These are phyloP conservation scores for Heteropelma amictum DNA, from an alignment of 2,888 invertebrate genomes.

Conservation along the genomic window DNA sequence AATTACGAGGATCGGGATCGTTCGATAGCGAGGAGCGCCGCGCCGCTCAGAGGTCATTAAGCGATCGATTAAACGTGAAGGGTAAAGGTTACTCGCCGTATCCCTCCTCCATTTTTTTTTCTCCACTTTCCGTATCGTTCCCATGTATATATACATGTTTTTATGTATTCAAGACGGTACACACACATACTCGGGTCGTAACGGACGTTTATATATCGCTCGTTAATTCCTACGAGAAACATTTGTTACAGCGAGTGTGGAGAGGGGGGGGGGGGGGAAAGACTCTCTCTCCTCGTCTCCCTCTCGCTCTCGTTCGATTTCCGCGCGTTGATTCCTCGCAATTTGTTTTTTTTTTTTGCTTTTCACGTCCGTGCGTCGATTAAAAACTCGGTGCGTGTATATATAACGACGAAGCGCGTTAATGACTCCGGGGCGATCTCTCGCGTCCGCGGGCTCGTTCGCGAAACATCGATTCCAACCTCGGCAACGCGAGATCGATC, in stretches of 20 bases:
- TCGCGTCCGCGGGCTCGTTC: conserved; percentile 33
- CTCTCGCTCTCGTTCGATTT: neutral
- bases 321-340: neutral
- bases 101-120: conserved; percentile 3
- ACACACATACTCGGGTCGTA: conserved; percentile 18
- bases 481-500: conserved; percentile 43
- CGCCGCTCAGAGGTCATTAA: conserved; percentile 68
- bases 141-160: neutral
- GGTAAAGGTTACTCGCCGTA: conserved; percentile 67
- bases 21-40: conserved; percentile 64
- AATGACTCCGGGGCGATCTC: conserved; percentile 19
- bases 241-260: conserved; percentile 55
- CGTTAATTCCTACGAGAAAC: conserved; percentile 61
- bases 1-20: conserved; percentile 72
- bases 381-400: conserved; percentile 27
- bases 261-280: conserved; percentile 6
- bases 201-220: conserved; percentile 60
- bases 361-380: conserved; percentile 21
- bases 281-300: neutral
- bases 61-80: conserved; percentile 74
- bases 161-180: neutral
- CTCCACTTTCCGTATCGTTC: neutral
- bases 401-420: conserved; percentile 23
- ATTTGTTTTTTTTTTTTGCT: conserved; percentile 3
- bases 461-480: conserved; percentile 30